Evolutionary conservation across 2,797 vertebrate genomes (phyloP).

Genomic region (Oryzias dopingdopingensis): DNA sequence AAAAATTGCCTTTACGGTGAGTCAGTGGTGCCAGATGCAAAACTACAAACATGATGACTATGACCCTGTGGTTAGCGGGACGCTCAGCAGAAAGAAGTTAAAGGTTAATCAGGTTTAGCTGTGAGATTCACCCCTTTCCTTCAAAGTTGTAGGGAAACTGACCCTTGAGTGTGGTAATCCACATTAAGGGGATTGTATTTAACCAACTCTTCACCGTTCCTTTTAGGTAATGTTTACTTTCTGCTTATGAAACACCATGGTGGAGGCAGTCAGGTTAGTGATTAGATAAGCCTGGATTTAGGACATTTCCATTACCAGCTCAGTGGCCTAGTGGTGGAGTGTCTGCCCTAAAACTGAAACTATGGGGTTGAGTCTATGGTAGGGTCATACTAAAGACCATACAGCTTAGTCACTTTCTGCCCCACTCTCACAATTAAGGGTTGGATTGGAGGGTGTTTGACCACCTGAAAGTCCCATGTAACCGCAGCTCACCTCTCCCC

Average conservation of each 20-base stretch:
- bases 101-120: constrained; percentile 1
- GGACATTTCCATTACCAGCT: not conserved
- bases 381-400: no score
- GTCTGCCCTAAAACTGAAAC: no score
- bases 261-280: not conserved
- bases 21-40: not conserved
- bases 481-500: no score
- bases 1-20: constrained; percentile 1
- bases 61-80: not conserved
- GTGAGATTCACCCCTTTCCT: constrained; percentile 1
- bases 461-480: no score
- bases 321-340: no score
- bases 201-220: not conserved
- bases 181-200: constrained; percentile 3
- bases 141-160: not conserved
- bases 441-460: no score
- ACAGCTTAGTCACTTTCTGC: no score
- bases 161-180: constrained; percentile 4
- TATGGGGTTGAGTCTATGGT: no score
- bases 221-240: no score
- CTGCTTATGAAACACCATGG: not conserved
- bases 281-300: not conserved
- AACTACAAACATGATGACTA: no score
- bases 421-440: no score
- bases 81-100: not conserved